phyloP scores from a whole-genome alignment of 2,797 vertebrate genomes.

The Anabacerthia variegaticeps region DNA sequence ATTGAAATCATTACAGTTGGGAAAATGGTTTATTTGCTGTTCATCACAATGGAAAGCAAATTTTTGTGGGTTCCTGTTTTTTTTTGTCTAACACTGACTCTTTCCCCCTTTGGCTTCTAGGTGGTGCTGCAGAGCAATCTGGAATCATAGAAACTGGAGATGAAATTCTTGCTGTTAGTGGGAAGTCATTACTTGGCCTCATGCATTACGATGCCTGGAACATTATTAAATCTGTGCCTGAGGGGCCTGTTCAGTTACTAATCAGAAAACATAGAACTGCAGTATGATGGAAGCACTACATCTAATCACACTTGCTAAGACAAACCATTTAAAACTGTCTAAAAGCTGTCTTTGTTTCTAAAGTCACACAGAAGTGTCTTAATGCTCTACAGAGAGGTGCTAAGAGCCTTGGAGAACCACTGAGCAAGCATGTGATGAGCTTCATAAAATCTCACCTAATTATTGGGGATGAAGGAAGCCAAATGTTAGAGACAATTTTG shows the following conservation, averaged over 20 bases:
- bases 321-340: not conserved
- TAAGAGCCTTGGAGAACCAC: constrained; percentile 31
- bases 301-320: not conserved
- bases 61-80: not conserved
- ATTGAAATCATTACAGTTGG: not conserved
- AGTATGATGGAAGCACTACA: constrained; percentile 58
- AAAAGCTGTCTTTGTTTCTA: constrained; percentile 40
- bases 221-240: constrained; percentile 86
- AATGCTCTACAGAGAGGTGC: constrained; percentile 32
- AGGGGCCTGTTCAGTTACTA: constrained; percentile 86
- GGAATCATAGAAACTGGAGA: constrained; percentile 87
- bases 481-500: constrained; percentile 14
- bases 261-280: constrained; percentile 84
- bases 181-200: constrained; percentile 85
- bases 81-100: not conserved
- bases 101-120: constrained; percentile 67
- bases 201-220: constrained; percentile 94
- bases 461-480: not conserved
- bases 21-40: not conserved
- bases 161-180: constrained; percentile 89
- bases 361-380: constrained; percentile 48
- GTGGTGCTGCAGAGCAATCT: constrained; percentile 88
- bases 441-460: not conserved
- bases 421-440: not conserved
- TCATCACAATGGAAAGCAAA: not conserved